Base-by-base conservation (phyloP, 2,113 vertebrate genomes). In the Athene noctua region DNA sequence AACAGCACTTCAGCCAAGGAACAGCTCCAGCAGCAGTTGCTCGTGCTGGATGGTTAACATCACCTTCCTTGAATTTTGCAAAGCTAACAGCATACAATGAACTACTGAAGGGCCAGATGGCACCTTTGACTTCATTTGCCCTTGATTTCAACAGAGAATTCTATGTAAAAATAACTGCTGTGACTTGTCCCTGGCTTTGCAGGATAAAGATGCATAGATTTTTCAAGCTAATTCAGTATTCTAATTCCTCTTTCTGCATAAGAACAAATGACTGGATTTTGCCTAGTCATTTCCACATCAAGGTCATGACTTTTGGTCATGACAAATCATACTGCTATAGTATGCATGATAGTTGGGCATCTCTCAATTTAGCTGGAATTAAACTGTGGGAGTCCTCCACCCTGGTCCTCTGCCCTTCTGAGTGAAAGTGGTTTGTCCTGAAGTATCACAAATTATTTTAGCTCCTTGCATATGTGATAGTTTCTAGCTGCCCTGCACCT, bases 21-120 rank as follows among this genome's bases (percentile, higher is more conserved):
- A 89, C 68, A 86, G 80, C 83, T 94, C 68, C 72, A 81, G 61
- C 61, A 88, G 47, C 94, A 81, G 86, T 90, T 95, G 90, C 47
- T 84, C 0, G 0, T 66, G 44, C 59, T 25, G 59, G 46, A 59
- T 80, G 40, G 65, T 72, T 59, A 88, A 72, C 51, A 66, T n/a
- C 44, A 58, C 30, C 52, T 86, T 70, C 71, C 65, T 68, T 44
- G 70, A 78, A 79, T 92, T 93, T 86, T 89, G 47, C 63, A 86
- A 75, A 86, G 42, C 63, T 90, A 74, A 63, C 63, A 70, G 23
- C 18, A 34, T 63, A 71, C 52, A 82, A 90, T 62, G 46, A 73
- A 29, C 44, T 73, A 13, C 23, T 1, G 5, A 80, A 84, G 65
- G 40, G 63, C 77, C 59, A 94, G 63, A 84, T 90, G 55, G 55